Percentiles rank a stretch among this genome's conserved stretches.
Conservation (phyloP, 1,140 invertebrate genomes). For the Drosophila punjabiensis region DNA sequence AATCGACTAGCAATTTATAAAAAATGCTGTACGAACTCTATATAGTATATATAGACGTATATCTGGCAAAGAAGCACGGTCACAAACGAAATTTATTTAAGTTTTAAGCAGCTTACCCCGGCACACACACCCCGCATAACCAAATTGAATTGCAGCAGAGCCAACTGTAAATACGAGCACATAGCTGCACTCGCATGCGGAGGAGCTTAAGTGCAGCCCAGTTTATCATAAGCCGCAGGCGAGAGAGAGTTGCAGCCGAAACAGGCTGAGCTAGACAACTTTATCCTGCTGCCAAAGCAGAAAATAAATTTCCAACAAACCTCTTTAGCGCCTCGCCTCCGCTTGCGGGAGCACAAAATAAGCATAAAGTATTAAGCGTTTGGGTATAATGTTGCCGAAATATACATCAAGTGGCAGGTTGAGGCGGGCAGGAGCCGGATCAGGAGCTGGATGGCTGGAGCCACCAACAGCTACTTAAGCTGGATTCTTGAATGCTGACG, state of each 20-base stretch:
- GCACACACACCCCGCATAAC: conserved; percentile 9
- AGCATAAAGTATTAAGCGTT: conserved; percentile 78
- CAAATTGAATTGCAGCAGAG: conserved; percentile 73
- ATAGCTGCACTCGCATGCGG: conserved; percentile 43
- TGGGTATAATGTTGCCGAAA: conserved; percentile 74
- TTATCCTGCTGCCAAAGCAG: conserved; percentile 65
- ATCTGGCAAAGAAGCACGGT: conserved; percentile 24
- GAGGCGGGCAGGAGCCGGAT: conserved; percentile 17
- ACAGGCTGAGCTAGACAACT: conserved; percentile 61
- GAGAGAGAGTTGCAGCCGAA: conserved; percentile 32
- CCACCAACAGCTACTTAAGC: conserved; percentile 72
- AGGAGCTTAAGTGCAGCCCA: conserved; percentile 65
- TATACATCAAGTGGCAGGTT: conserved; percentile 58
- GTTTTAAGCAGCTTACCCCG: conserved; percentile 71
- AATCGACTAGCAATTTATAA: conserved; percentile 54
- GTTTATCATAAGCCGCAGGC: conserved; percentile 71
- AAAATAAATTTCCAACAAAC: conserved; percentile 63
- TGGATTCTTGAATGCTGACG: conserved; percentile 48
- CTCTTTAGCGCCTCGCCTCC: conserved; percentile 6
- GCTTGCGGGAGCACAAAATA: conserved; percentile 57
- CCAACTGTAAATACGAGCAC: conserved; percentile 52
- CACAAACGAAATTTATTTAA: conserved; percentile 71
- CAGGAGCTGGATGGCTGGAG: conserved; percentile 19
- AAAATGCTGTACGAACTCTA: conserved; percentile 8
- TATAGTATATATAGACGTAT: conserved; percentile 2